Conservation (phyloP, 2,888 invertebrate genomes). For the Nesidiocoris tenuis region DNA sequence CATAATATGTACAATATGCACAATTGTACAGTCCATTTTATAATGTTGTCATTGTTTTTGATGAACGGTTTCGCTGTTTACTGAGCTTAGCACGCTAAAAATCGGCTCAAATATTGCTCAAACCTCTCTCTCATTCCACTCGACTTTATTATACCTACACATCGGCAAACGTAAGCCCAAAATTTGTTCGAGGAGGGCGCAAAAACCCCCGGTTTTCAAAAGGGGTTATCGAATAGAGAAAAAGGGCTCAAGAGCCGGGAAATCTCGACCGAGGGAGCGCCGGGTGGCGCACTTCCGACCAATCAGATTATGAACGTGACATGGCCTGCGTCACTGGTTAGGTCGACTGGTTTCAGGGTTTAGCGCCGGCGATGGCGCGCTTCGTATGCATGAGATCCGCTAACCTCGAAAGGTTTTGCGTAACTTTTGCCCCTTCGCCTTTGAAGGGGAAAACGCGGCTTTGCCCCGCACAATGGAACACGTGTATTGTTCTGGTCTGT, state of each 20-base stretch:
- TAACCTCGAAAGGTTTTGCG: neutral
- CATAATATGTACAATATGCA: no score
- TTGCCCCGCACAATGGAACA: neutral
- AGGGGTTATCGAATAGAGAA: no score
- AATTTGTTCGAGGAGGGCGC: no score
- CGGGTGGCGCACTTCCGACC: neutral
- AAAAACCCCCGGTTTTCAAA: no score
- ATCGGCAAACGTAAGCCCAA: no score
- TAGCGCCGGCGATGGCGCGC: neutral
- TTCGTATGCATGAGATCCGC: neutral
- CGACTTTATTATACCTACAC: no score
- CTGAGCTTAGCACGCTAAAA: no score
- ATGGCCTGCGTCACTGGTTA: neutral
- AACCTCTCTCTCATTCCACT: no score
- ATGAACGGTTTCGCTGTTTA: no score
- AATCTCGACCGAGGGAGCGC: neutral
- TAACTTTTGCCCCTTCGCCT: neutral
- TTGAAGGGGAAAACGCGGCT: neutral
- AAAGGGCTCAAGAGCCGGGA: neutral
- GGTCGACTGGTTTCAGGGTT: neutral
- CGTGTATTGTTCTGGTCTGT: neutral
- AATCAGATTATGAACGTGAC: constrained; percentile 30
- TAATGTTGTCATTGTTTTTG: no score
- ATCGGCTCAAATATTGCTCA: no score
- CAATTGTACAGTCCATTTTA: no score